Percentiles rank a stretch among this genome's conserved stretches.
phyloP scores from a whole-genome alignment of 2,797 vertebrate species.

The Coendou prehensilis region DNA sequence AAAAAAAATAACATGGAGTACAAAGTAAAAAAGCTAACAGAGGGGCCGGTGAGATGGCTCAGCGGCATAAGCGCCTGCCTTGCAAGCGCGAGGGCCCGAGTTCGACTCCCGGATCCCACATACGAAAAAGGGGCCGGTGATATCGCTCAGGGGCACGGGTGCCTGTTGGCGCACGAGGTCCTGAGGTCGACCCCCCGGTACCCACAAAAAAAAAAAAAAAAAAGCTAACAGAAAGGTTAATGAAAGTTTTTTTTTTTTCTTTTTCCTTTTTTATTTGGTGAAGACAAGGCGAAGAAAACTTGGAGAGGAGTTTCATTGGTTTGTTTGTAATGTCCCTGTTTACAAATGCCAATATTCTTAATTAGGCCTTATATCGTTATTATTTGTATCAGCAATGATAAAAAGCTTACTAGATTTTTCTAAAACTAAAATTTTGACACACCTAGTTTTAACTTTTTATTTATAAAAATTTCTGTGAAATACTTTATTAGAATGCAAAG shows the following conservation, averaged over 20 bases:
- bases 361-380: conserved; percentile 26
- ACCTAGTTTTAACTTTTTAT: neutral
- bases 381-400: conserved; percentile 57
- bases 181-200: too few relatives aligned
- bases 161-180: too few relatives aligned
- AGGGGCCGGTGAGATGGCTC: too few relatives aligned
- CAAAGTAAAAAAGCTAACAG: conserved; percentile 59
- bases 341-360: conserved; percentile 36
- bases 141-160: too few relatives aligned
- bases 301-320: conserved; percentile 51
- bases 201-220: too few relatives aligned
- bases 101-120: too few relatives aligned
- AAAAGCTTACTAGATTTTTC: conserved; percentile 22
- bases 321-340: conserved; percentile 60
- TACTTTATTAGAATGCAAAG: conserved; percentile 56
- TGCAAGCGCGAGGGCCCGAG: too few relatives aligned
- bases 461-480: conserved; percentile 20
- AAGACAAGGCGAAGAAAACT: conserved; percentile 33
- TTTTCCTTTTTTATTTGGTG: neutral
- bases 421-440: conserved; percentile 40
- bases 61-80: too few relatives aligned
- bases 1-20: conserved; percentile 4
- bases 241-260: neutral
- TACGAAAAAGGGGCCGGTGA: too few relatives aligned
- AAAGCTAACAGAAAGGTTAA: conserved; percentile 33